A percentile compares a stretch with the other conserved stretches of the same genome.
These are phyloP conservation scores for Cranoglanis bouderius DNA, from an alignment of 2,113 vertebrate species.

Conservation along the genomic window DNA sequence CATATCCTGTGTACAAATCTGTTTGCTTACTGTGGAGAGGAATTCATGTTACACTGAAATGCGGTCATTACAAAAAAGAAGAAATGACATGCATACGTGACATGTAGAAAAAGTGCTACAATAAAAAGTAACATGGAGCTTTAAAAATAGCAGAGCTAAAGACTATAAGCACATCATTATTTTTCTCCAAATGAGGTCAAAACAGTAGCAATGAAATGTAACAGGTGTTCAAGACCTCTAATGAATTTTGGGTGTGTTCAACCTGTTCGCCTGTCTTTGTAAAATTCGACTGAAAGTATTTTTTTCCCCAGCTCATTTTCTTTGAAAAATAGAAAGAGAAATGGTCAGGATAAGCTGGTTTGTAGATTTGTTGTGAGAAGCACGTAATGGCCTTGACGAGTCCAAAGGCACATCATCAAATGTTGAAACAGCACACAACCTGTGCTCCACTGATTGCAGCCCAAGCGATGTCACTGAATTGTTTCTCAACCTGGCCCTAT, in stretches of 20 bases:
- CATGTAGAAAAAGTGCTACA: not conserved
- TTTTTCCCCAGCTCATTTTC: not conserved
- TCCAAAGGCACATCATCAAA: not conserved
- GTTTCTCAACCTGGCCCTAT: not conserved
- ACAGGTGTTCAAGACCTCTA: not conserved
- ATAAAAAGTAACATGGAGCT: not conserved
- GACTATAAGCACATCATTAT: not conserved
- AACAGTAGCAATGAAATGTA: not conserved
- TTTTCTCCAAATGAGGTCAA: not conserved
- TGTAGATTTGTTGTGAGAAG: not conserved
- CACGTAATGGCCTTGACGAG: not conserved
- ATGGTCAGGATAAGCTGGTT: not conserved
- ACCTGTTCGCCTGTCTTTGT: not conserved
- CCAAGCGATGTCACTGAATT: not conserved
- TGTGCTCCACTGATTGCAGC: not conserved
- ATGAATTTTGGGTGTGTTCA: not conserved
- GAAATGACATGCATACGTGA: not conserved
- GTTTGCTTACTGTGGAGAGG: not conserved
- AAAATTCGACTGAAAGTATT: not conserved
- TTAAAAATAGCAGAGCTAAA: not conserved
- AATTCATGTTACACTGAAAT: not conserved
- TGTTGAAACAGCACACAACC: not conserved
- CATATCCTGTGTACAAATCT: not conserved
- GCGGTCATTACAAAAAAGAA: not conserved
- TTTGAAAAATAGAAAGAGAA: not conserved